Conservation (phyloP, 2,888 invertebrate genomes). For the Mantis religiosa region DNA sequence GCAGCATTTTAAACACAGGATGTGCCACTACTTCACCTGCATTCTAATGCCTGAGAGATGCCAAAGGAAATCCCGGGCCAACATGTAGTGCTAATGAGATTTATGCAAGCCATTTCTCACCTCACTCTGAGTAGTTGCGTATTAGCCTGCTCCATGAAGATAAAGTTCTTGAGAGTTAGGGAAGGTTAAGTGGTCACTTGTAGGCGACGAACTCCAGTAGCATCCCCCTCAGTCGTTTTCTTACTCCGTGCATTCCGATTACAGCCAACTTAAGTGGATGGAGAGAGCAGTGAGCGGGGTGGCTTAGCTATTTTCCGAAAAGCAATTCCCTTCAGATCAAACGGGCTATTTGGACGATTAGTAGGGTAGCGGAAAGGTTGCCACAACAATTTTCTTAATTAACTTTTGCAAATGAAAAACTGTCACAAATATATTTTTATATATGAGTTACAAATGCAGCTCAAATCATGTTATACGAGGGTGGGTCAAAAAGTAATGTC, state of each 20-base stretch:
- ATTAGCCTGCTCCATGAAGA: background rate
- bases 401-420: background rate
- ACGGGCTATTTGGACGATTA: background rate
- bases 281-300: background rate
- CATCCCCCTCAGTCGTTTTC: background rate
- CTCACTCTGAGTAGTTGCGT: background rate
- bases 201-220: background rate
- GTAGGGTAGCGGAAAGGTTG: background rate
- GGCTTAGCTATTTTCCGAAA: background rate
- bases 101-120: background rate
- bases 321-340: background rate
- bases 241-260: background rate
- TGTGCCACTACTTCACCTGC: background rate
- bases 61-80: too few species aligned
- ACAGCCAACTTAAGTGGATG: background rate
- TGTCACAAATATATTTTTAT: too few species aligned
- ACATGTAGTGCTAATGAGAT: background rate
- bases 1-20: background rate
- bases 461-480: too few species aligned
- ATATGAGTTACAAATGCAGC: too few species aligned
- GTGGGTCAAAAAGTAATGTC: too few species aligned
- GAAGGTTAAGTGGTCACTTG: background rate
- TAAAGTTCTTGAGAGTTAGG: background rate
- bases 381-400: background rate
- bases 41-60: background rate